Percentiles rank a stretch among this genome's conserved stretches.
Evolutionary conservation across 2,888 invertebrate species (phyloP).

Genomic region (Oxystoma pomonae): DNA sequence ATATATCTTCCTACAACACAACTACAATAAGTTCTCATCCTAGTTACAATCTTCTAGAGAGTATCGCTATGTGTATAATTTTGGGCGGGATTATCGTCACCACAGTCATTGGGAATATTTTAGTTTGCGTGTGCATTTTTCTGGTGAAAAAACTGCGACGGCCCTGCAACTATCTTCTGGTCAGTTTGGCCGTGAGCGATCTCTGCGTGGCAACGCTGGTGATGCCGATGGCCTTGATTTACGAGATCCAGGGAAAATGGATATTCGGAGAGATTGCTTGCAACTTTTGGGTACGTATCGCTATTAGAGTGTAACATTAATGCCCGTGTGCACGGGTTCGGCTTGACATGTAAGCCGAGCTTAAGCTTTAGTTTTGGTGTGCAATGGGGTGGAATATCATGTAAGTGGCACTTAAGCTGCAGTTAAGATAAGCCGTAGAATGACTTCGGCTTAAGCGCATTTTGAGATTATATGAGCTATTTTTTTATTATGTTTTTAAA

Average conservation of each 20-base stretch:
- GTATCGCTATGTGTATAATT: slow-evolving; percentile 68
- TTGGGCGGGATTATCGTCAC: slow-evolving; percentile 72
- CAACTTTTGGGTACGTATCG: slow-evolving; percentile 94
- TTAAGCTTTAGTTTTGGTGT: no score
- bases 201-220: slow-evolving; percentile 92
- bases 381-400: no score
- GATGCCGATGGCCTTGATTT: slow-evolving; percentile 95
- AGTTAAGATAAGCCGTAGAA: no score
- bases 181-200: slow-evolving; percentile 94
- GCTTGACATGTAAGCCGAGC: no score
- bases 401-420: no score
- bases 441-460: no score
- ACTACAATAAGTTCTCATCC: slow-evolving; percentile 22
- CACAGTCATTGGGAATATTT: slow-evolving; percentile 77
- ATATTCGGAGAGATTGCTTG: slow-evolving; percentile 88
- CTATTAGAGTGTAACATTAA: no score
- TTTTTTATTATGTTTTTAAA: no score
- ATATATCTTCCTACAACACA: slow-evolving; percentile 35
- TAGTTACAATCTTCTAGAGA: slow-evolving; percentile 44
- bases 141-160: slow-evolving; percentile 86
- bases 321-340: no score
- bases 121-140: slow-evolving; percentile 90
- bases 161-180: slow-evolving; percentile 87
- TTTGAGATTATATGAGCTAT: no score
- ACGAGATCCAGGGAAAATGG: slow-evolving; percentile 91